A percentile compares a stretch with the other conserved stretches of the same genome.
Conservation (phyloP, 2,113 vertebrate genomes). For the Apodemus speciosus region DNA sequence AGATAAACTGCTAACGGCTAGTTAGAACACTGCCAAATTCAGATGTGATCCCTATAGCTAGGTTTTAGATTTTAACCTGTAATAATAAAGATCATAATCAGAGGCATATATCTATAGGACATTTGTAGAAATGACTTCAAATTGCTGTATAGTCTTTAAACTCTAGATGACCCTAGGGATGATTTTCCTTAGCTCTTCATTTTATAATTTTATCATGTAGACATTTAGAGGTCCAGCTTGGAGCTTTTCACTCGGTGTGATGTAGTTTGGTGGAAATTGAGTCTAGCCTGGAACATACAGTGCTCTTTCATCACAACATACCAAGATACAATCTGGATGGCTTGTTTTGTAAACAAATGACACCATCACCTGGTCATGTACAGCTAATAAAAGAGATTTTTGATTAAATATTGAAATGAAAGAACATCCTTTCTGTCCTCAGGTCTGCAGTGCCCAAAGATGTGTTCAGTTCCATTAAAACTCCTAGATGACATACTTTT, state of each 20-base stretch:
- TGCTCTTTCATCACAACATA: neutral
- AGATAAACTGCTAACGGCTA: constrained; percentile 67
- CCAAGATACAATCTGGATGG: neutral
- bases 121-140: constrained; percentile 35
- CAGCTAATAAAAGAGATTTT: neutral
- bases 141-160: constrained; percentile 28
- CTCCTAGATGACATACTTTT: neutral
- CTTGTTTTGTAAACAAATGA: neutral
- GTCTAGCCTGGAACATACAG: neutral
- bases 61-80: constrained; percentile 66
- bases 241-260: neutral
- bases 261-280: neutral
- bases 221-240: constrained; percentile 37
- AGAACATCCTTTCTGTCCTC: neutral
- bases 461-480: constrained; percentile 29
- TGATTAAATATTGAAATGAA: neutral
- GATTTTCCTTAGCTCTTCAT: constrained; percentile 3
- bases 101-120: constrained; percentile 42
- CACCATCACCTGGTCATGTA: neutral
- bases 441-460: neutral
- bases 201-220: constrained; percentile 62
- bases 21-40: constrained; percentile 49
- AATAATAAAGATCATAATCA: constrained; percentile 61
- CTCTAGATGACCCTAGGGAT: neutral
- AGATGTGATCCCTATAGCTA: constrained; percentile 36